phyloP scores from a whole-genome alignment of 1,140 invertebrate genomes.

The Drosophila novamexicana region DNA sequence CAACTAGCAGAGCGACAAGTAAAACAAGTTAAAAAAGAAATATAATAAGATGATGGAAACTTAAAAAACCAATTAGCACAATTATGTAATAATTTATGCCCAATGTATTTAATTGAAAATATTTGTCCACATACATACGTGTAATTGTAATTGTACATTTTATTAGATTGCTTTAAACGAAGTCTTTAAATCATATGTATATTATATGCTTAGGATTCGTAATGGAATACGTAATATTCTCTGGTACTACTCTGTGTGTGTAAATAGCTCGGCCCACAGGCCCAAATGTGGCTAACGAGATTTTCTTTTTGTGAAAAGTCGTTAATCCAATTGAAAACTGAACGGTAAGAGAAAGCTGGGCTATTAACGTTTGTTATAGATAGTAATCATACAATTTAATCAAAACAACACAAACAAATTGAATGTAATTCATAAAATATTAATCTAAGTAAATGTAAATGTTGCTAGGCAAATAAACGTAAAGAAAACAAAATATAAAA shows the following conservation, averaged over 20 bases:
- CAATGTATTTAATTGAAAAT: conserved; percentile 67
- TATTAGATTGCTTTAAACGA: conserved; percentile 47
- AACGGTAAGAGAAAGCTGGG: conserved; percentile 17
- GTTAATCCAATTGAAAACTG: conserved; percentile 32
- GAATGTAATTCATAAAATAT: conserved; percentile 74
- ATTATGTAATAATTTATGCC: conserved; percentile 80
- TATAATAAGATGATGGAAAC: conserved; percentile 14
- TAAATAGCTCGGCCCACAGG: conserved; percentile 44
- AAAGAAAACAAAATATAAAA: conserved; percentile 33
- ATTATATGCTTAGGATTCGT: conserved; percentile 55
- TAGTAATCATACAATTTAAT: conserved; percentile 47
- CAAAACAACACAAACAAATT: conserved; percentile 46
- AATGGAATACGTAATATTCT: conserved; percentile 70
- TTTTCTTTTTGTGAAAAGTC: conserved; percentile 47
- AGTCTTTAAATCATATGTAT: conserved; percentile 56
- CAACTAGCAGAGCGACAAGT: neutral
- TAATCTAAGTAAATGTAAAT: conserved; percentile 74
- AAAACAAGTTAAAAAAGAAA: neutral
- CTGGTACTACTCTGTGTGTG: conserved; percentile 27
- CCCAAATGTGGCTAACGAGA: conserved; percentile 32
- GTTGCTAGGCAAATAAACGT: conserved; percentile 69
- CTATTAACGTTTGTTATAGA: conserved; percentile 57
- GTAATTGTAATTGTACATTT: conserved; percentile 69
- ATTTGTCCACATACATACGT: conserved; percentile 9
- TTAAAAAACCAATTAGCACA: conserved; percentile 68